Percentiles rank a stretch among this genome's conserved stretches.
These are phyloP conservation scores for Gallinago solitaria DNA, from an alignment of 2,797 vertebrate species.

Conservation along the genomic window DNA sequence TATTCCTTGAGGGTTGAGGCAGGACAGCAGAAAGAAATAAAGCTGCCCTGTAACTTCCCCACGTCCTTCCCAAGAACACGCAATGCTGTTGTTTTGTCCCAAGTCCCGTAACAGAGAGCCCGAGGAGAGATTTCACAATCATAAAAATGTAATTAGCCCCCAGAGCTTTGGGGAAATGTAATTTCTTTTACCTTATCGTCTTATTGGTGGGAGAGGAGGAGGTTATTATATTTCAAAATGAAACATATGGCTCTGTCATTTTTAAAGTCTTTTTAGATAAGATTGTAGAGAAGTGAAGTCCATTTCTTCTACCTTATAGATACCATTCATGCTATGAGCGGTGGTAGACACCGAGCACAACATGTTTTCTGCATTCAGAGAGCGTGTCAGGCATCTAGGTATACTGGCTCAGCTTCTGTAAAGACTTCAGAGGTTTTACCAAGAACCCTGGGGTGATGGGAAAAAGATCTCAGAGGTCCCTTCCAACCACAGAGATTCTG, in stretches of 20 bases:
- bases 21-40: neutral
- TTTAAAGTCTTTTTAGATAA: neutral
- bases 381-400: neutral
- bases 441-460: neutral
- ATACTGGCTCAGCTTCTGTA: neutral
- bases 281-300: neutral
- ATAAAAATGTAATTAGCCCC: neutral
- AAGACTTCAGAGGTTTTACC: neutral
- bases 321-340: neutral
- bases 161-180: neutral
- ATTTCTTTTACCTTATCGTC: neutral
- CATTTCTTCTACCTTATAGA: neutral
- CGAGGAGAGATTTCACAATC: slow-evolving; percentile 25
- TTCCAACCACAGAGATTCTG: too few species aligned
- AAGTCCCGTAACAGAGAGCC: neutral
- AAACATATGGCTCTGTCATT: neutral
- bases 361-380: neutral
- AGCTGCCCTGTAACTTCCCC: neutral
- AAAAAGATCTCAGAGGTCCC: neutral
- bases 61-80: neutral
- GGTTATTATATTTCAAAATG: neutral
- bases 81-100: neutral
- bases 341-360: neutral
- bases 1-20: neutral
- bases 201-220: neutral